Percentiles rank a stretch among this genome's conserved stretches.
Conservation (phyloP, 2,888 invertebrate genomes). For the Lissocephala sabroskyi region DNA sequence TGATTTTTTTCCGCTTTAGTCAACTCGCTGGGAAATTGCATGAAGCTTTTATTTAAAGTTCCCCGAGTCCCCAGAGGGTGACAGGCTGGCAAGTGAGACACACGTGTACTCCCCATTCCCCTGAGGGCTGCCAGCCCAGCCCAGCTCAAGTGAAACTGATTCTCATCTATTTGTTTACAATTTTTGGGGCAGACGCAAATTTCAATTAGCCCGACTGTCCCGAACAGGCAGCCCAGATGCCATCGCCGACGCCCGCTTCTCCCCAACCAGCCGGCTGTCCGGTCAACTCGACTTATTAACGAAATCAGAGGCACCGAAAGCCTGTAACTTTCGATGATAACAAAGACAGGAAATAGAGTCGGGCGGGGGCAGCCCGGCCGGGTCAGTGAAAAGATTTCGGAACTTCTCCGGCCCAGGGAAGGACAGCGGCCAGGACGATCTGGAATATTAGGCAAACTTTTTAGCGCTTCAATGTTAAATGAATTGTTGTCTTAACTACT, state of each 20-base stretch:
- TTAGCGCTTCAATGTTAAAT: slow-evolving; percentile 54
- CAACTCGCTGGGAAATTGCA: slow-evolving; percentile 46
- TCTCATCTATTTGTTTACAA: slow-evolving; percentile 30
- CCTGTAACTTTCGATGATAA: too few relatives aligned
- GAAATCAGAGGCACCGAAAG: too few relatives aligned
- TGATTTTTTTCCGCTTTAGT: slow-evolving; percentile 42
- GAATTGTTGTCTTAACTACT: slow-evolving; percentile 61
- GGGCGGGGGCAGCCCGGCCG: too few relatives aligned
- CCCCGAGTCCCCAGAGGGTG: slow-evolving; percentile 23
- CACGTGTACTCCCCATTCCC: too few relatives aligned
- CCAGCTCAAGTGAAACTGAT: too few relatives aligned
- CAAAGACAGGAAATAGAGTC: too few relatives aligned
- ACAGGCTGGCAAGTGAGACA: slow-evolving; percentile 9
- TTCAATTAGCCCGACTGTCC: slow-evolving; percentile 59
- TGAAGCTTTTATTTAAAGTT: slow-evolving; percentile 58
- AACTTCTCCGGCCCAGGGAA: too few relatives aligned
- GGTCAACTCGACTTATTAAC: slow-evolving; percentile 25
- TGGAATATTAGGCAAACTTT: neutral
- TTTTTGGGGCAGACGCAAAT: slow-evolving; percentile 56
- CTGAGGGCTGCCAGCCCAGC: neutral
- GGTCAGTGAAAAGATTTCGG: too few relatives aligned
- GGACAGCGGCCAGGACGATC: too few relatives aligned
- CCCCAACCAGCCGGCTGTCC: neutral
- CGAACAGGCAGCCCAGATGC: too few relatives aligned
- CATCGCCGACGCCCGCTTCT: too few relatives aligned